Evolutionary conservation across 2,797 vertebrate genomes (phyloP).

Genomic region (Eremophila alpestris): DNA sequence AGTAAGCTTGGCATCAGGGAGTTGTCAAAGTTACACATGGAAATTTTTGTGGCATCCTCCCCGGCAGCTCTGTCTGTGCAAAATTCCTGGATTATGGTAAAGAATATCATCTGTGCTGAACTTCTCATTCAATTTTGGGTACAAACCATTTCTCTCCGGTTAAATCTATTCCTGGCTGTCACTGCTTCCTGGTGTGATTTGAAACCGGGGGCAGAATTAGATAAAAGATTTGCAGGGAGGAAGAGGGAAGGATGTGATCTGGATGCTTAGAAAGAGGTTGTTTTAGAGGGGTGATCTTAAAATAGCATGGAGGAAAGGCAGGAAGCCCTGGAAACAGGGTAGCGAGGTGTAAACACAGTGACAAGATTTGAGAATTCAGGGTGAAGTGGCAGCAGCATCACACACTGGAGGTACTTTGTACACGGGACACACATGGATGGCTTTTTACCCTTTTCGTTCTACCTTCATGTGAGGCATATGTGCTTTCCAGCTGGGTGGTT

Average conservation of each 20-base stretch:
- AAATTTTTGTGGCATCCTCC: background rate
- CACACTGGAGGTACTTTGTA: background rate
- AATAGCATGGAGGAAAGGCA: background rate
- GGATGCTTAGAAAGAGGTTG: background rate
- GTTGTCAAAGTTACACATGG: fast-evolving
- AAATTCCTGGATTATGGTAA: background rate
- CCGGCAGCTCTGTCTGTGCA: background rate
- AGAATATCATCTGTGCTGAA: background rate
- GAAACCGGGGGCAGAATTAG: background rate
- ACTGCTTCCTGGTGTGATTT: background rate
- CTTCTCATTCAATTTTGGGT: background rate
- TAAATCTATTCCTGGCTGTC: background rate
- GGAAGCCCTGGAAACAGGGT: background rate
- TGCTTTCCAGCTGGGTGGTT: background rate
- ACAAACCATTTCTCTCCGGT: background rate
- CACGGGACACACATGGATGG: fast-evolving
- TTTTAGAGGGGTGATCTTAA: background rate
- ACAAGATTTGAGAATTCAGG: background rate
- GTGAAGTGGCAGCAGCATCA: background rate
- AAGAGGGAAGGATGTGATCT: background rate
- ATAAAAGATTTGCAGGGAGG: background rate
- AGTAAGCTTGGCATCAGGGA: background rate
- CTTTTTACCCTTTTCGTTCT: background rate
- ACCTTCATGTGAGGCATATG: background rate
- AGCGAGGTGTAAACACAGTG: background rate